Conservation (phyloP, 2,113 vertebrate genomes). For the Cephalopterus ornatus region DNA sequence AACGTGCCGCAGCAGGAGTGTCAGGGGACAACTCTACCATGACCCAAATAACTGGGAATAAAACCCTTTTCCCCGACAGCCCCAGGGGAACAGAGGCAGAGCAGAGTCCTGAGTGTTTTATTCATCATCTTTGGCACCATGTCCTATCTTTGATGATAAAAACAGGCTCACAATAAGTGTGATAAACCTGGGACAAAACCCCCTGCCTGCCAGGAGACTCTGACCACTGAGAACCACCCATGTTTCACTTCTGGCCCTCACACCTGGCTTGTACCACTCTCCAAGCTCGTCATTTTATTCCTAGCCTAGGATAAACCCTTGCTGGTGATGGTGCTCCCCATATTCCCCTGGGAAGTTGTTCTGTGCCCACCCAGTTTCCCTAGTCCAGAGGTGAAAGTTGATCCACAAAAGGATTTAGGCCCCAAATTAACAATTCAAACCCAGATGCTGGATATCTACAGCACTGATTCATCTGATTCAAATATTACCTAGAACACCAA, state of each 20-base stretch:
- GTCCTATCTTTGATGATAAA: neutral
- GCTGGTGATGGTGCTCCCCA: neutral
- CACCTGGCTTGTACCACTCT: no score
- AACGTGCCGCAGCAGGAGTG: neutral
- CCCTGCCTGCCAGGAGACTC: neutral
- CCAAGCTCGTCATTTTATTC: neutral
- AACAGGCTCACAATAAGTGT: neutral
- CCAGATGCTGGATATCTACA: neutral
- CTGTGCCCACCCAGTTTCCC: neutral
- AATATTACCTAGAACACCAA: neutral
- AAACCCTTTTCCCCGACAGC: neutral
- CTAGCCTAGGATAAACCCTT: neutral
- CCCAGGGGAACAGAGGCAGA: neutral
- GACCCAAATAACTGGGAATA: neutral
- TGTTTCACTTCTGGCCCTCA: neutral
- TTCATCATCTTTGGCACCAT: neutral
- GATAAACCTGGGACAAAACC: neutral
- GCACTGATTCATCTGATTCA: neutral
- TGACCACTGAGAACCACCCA: neutral
- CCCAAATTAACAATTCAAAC: neutral
- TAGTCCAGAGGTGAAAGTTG: neutral
- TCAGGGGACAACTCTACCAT: neutral
- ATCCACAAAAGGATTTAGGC: neutral
- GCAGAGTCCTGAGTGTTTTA: neutral
- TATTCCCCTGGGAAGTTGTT: neutral